Percentiles rank a stretch among this genome's conserved stretches.
phyloP scores from a whole-genome alignment of 1,140 invertebrate genomes.

The Rhopalosiphum maidis region DNA sequence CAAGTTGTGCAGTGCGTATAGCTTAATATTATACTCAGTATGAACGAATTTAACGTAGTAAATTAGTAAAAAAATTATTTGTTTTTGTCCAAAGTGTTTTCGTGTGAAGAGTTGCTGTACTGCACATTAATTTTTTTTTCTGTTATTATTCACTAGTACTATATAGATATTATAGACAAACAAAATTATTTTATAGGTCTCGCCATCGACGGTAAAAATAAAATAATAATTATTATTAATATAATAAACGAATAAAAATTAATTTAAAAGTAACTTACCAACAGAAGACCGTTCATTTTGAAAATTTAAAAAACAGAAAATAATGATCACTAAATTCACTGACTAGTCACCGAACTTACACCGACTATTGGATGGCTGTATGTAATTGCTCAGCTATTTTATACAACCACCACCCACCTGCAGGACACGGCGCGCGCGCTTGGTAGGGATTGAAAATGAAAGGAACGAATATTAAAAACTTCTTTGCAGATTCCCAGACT shows the following conservation, averaged over 20 bases:
- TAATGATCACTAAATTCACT: conserved; percentile 29
- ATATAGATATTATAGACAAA: neutral
- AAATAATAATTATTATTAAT: neutral
- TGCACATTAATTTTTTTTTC: neutral
- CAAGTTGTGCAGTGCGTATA: neutral
- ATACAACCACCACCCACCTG: conserved; percentile 56
- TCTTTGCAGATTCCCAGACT: conserved; percentile 54
- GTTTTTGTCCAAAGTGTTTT: neutral
- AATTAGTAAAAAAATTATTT: neutral
- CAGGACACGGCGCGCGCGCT: conserved; percentile 30
- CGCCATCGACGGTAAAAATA: neutral
- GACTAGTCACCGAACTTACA: conserved; percentile 55
- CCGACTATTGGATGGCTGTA: conserved; percentile 31
- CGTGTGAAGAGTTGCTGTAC: neutral
- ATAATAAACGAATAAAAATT: neutral
- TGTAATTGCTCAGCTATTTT: conserved; percentile 51
- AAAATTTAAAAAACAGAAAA: neutral
- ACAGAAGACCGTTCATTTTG: conserved; percentile 54
- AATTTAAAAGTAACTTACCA: conserved; percentile 60
- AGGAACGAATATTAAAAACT: conserved; percentile 48
- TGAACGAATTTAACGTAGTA: neutral
- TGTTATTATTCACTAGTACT: neutral
- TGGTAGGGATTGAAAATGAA: conserved; percentile 57
- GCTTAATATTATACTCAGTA: neutral
- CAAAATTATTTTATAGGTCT: neutral